Evolutionary conservation across 2,888 invertebrate genomes (phyloP).

Genomic region (Amphiduros pacificus): DNA sequence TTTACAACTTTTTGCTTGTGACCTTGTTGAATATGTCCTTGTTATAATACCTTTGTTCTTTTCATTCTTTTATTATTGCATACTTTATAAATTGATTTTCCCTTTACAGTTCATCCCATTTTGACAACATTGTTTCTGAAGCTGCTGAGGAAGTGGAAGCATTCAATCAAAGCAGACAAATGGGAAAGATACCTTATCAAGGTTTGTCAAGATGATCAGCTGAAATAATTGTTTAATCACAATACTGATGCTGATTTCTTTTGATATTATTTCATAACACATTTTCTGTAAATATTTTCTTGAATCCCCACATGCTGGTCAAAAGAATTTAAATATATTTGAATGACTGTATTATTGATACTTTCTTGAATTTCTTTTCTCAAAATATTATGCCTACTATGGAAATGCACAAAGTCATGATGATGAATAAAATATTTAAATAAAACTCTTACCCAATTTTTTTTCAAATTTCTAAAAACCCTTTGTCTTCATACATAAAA

Average conservation of each 20-base stretch:
- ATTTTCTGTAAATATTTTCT: neutral
- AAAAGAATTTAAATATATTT: neutral
- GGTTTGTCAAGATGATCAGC: constrained; percentile 11
- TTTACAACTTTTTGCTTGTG: too few relatives aligned
- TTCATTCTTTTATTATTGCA: too few relatives aligned
- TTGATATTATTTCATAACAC: neutral
- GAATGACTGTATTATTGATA: neutral
- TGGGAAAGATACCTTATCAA: constrained; percentile 25
- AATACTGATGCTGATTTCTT: neutral
- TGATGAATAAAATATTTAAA: neutral
- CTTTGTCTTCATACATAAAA: neutral
- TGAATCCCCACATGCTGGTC: neutral
- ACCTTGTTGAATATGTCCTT: too few relatives aligned
- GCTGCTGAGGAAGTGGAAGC: constrained; percentile 71
- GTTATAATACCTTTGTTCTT: too few relatives aligned
- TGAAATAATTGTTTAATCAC: neutral
- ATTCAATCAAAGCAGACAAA: constrained; percentile 21
- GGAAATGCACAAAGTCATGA: too few relatives aligned
- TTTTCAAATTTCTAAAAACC: too few relatives aligned
- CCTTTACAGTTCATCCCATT: constrained; percentile 73
- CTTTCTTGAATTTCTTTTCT: neutral
- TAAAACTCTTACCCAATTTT: neutral
- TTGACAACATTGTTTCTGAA: constrained; percentile 84
- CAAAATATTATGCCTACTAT: too few relatives aligned
- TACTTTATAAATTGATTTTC: constrained; percentile 2